A percentile compares a stretch with the other conserved stretches of the same genome.
phyloP scores from a whole-genome alignment of 1,140 invertebrate genomes.

The Drosophila parabipectinata region DNA sequence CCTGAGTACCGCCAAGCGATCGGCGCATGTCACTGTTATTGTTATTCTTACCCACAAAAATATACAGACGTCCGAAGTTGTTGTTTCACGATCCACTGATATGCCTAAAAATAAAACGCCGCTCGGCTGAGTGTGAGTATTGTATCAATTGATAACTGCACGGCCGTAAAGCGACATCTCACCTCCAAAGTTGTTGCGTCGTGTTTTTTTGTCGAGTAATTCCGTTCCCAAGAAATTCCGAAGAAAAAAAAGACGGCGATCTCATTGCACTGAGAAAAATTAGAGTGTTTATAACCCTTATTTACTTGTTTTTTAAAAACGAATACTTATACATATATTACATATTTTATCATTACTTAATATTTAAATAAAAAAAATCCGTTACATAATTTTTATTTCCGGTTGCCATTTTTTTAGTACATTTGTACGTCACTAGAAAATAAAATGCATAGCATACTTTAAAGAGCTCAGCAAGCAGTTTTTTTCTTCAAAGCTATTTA shows the following conservation, averaged over 20 bases:
- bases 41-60: conserved; percentile 56
- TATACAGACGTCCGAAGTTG: conserved; percentile 12
- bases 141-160: conserved; percentile 66
- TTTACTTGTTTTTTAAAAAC: no score
- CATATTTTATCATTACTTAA: no score
- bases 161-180: conserved; percentile 9
- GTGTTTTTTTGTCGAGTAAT: conserved; percentile 24
- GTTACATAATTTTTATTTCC: no score
- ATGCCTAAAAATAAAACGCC: conserved; percentile 61
- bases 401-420: no score
- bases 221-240: conserved; percentile 16
- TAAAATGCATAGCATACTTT: no score
- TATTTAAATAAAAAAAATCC: no score
- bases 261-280: conserved; percentile 18
- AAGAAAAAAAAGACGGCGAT: conserved; percentile 17
- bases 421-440: no score
- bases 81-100: conserved; percentile 34
- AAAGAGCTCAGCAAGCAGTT: background rate
- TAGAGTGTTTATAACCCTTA: no score
- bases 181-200: conserved; percentile 2
- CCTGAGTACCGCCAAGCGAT: conserved; percentile 22
- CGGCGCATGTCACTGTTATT: conserved; percentile 52
- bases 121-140: conserved; percentile 35
- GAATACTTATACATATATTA: no score
- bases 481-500: background rate